phyloP scores from a whole-genome alignment of 1,140 invertebrate genomes.

The Zaprionus gabonicus region DNA sequence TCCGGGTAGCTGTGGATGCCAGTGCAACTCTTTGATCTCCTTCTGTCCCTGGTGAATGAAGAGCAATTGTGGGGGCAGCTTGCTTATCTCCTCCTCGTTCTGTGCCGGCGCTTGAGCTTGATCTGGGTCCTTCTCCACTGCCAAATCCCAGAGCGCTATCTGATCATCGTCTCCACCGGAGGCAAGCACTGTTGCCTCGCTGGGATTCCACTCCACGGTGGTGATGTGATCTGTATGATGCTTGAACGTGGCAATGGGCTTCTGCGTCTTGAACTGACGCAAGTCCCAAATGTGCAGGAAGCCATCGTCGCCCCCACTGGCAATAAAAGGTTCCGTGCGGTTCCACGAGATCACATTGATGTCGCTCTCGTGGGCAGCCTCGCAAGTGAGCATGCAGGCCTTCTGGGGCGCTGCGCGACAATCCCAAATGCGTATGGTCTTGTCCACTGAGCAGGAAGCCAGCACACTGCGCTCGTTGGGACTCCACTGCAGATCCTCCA shows the following conservation, averaged over 20 bases:
- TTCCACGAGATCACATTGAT: slow-evolving; percentile 99
- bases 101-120: slow-evolving; percentile 86
- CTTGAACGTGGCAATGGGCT: slow-evolving; percentile 96
- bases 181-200: slow-evolving; percentile 96
- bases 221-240: slow-evolving; percentile 97
- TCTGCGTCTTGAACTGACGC: slow-evolving; percentile 92
- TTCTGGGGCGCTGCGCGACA: slow-evolving; percentile 92
- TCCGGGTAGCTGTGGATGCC: slow-evolving; percentile 98
- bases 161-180: slow-evolving; percentile 98
- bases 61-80: slow-evolving; percentile 96
- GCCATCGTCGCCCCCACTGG: slow-evolving; percentile 98
- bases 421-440: slow-evolving; percentile 96
- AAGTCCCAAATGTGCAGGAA: slow-evolving; percentile 98
- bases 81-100: slow-evolving; percentile 85
- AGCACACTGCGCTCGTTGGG: slow-evolving; percentile 97
- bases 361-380: slow-evolving; percentile 95
- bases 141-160: slow-evolving; percentile 98
- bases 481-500: slow-evolving; percentile 99
- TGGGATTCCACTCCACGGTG: slow-evolving; percentile 98
- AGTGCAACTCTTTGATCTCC: slow-evolving; percentile 99
- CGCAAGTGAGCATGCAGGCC: slow-evolving; percentile 96
- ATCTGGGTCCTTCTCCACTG: slow-evolving; percentile 91
- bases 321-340: slow-evolving; percentile 93
- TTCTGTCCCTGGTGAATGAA: slow-evolving; percentile 99
- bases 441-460: slow-evolving; percentile 98